phyloP scores from a whole-genome alignment of 1,140 invertebrate genomes.

The Halyomorpha halys region DNA sequence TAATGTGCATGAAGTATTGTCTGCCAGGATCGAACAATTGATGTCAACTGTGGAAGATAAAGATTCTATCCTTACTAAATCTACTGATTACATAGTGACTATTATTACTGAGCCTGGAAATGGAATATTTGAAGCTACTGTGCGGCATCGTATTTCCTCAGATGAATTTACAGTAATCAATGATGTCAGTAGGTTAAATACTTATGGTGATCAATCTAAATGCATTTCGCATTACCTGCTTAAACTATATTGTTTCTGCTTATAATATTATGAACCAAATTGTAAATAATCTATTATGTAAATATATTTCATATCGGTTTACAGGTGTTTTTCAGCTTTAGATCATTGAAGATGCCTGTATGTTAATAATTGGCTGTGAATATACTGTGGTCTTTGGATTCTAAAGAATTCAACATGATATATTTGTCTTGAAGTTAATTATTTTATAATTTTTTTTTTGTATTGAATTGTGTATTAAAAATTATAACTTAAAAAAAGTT shows the following conservation, averaged over 20 bases:
- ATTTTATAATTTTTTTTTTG: too few species aligned
- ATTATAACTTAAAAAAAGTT: too few species aligned
- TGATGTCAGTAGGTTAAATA: constrained; percentile 61
- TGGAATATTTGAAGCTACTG: constrained; percentile 36
- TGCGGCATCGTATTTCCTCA: constrained; percentile 36
- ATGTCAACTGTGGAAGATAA: constrained; percentile 8
- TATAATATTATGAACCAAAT: too few species aligned
- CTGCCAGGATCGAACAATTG: constrained; percentile 27
- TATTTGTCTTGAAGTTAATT: too few species aligned
- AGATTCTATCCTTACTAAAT: constrained; percentile 9
- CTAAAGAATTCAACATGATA: too few species aligned
- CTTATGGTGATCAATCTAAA: constrained; percentile 64
- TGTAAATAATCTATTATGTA: too few species aligned
- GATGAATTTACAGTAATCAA: constrained; percentile 40
- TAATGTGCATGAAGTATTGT: constrained; percentile 23
- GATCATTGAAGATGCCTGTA: too few species aligned
- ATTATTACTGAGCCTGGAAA: constrained; percentile 29
- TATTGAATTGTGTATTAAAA: too few species aligned
- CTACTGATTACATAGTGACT: constrained; percentile 27
- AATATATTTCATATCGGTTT: too few species aligned
- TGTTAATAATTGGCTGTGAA: too few species aligned
- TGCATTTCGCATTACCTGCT: constrained; percentile 62
- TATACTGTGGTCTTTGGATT: too few species aligned
- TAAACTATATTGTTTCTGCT: constrained; percentile 68
- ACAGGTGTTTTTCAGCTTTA: too few species aligned